Conservation (phyloP, 2,113 vertebrate genomes). For the cattle (Bos taurus) region ARS-UCD2.0 NC_037329.1:40141001-40141500, state of each 20-base stretch:
- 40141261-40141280: not conserved
- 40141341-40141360: not conserved
- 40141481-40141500: not conserved
- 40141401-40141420: not conserved
- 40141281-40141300: not conserved
- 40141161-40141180: not conserved
- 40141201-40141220: not conserved
- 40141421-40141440: not conserved
- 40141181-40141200: not conserved
- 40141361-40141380: not conserved
- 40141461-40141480: not conserved
- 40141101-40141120: not conserved
- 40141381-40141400: not conserved
- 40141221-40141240: not conserved
- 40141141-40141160: not conserved
- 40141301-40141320: not conserved
- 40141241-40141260: not conserved
- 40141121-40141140: not conserved
- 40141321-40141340: not conserved
- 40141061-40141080: not conserved
- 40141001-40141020: not conserved
- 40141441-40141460: not conserved
- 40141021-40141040: not conserved
- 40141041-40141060: not conserved
- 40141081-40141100: not conserved